Percentiles rank a stretch among this genome's conserved stretches.
phyloP scores from a whole-genome alignment of 2,113 vertebrate species.

The Potamarius usumacintae region DNA sequence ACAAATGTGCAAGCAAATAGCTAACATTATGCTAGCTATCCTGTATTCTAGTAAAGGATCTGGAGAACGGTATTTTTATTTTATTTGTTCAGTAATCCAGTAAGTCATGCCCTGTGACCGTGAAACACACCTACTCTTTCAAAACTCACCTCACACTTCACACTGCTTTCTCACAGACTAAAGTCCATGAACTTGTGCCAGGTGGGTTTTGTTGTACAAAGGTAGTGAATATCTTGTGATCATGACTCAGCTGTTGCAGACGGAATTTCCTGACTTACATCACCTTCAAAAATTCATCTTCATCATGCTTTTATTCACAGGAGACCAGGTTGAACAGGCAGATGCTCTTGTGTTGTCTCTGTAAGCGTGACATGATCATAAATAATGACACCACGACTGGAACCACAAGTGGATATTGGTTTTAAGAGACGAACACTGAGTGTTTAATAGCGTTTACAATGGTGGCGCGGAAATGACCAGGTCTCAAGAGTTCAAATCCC shows the following conservation, averaged over 20 bases:
- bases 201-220: constrained; percentile 50
- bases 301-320: constrained; percentile 47
- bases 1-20: no score
- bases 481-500: neutral
- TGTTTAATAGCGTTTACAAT: neutral
- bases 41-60: no score
- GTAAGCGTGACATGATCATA: constrained; percentile 7
- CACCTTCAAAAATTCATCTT: constrained; percentile 37
- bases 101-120: neutral
- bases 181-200: neutral
- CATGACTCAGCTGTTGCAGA: constrained; percentile 49
- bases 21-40: no score
- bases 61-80: no score
- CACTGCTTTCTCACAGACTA: neutral
- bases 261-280: constrained; percentile 62
- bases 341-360: constrained; percentile 14
- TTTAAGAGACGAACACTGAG: neutral
- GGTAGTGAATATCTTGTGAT: constrained; percentile 48
- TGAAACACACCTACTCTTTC: no score
- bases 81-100: no score
- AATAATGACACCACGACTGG: constrained; percentile 36
- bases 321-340: constrained; percentile 42
- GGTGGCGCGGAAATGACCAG: neutral
- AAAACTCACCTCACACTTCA: neutral
- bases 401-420: neutral